Evolutionary conservation across 2,797 vertebrate species (phyloP).

Genomic region (Syngnathus rostellatus): DNA sequence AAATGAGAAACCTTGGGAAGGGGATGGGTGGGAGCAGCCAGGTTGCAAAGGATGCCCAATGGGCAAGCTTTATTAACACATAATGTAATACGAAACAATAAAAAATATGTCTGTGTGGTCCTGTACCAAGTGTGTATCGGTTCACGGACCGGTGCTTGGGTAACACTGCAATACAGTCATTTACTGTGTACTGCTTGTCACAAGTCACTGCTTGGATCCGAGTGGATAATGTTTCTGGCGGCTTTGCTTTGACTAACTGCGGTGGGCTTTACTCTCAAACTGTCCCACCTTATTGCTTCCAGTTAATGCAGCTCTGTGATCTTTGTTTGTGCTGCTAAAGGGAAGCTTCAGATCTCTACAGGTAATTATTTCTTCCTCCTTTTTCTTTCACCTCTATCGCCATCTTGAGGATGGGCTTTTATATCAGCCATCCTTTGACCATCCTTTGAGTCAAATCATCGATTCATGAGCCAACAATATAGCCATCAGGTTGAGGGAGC

Average conservation of each 20-base stretch:
- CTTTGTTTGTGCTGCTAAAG: constrained; percentile 75
- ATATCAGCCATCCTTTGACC: constrained; percentile 33
- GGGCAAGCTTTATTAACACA: too few relatives aligned
- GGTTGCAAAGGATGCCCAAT: too few relatives aligned
- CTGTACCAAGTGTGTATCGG: too few relatives aligned
- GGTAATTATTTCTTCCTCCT: constrained; percentile 70
- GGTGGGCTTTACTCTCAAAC: constrained; percentile 47
- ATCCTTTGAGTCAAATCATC: constrained; percentile 22
- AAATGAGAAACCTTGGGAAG: too few relatives aligned
- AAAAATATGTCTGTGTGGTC: too few relatives aligned
- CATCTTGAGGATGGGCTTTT: constrained; percentile 20
- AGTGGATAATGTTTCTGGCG: constrained; percentile 30
- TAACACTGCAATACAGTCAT: neutral
- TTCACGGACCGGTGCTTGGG: too few relatives aligned
- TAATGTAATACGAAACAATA: too few relatives aligned
- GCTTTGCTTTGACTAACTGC: constrained; percentile 53
- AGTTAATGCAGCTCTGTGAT: constrained; percentile 53
- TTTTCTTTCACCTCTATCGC: constrained; percentile 25
- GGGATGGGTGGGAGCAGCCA: too few relatives aligned
- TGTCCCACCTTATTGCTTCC: constrained; percentile 54
- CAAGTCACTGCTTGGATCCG: constrained; percentile 40
- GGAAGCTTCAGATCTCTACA: constrained; percentile 98
- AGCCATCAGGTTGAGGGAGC: constrained; percentile 20
- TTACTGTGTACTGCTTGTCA: constrained; percentile 53
- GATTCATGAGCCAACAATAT: constrained; percentile 29